Percentiles rank a stretch among this genome's conserved stretches.
Conservation (phyloP, 1,140 invertebrate species). For the Sminthurides bifidus region DNA sequence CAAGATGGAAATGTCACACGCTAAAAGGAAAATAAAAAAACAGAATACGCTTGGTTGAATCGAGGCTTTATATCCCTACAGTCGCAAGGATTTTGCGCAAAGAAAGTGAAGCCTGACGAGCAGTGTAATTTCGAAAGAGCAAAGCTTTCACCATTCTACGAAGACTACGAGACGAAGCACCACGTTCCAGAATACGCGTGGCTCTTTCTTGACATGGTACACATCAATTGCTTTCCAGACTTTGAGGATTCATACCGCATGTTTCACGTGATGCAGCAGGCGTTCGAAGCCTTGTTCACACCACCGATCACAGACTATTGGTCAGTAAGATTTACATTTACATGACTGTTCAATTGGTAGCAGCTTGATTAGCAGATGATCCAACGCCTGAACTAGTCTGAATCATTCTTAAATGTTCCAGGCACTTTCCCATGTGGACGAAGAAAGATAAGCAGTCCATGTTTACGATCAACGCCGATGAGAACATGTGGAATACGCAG, state of each 20-base stretch:
- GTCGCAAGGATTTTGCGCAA: slow-evolving; percentile 1
- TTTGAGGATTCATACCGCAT: slow-evolving; percentile 24
- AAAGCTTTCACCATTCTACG: not conserved
- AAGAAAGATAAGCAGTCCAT: not conserved
- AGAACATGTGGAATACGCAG: not conserved
- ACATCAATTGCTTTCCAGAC: slow-evolving; percentile 15
- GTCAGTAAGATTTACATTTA: not conserved
- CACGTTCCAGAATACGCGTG: slow-evolving; percentile 19
- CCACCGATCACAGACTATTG: not conserved
- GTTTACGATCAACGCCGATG: not conserved
- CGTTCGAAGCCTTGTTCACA: not conserved
- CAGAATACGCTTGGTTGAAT: not conserved
- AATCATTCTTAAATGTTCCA: not conserved
- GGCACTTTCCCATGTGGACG: not conserved
- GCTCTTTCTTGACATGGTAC: slow-evolving; percentile 20
- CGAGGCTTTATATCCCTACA: not conserved
- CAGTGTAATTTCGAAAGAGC: not conserved
- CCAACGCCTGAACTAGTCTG: not conserved
- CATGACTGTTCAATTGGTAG: not conserved
- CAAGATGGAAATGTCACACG: too few relatives aligned
- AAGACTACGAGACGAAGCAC: slow-evolving; percentile 2
- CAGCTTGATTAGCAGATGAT: not conserved
- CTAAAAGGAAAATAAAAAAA: too few relatives aligned
- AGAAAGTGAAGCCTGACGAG: slow-evolving; percentile 4
- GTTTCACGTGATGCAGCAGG: slow-evolving; percentile 6